Conservation (phyloP, 1,140 invertebrate genomes). For the Dreissena rostriformis region DNA sequence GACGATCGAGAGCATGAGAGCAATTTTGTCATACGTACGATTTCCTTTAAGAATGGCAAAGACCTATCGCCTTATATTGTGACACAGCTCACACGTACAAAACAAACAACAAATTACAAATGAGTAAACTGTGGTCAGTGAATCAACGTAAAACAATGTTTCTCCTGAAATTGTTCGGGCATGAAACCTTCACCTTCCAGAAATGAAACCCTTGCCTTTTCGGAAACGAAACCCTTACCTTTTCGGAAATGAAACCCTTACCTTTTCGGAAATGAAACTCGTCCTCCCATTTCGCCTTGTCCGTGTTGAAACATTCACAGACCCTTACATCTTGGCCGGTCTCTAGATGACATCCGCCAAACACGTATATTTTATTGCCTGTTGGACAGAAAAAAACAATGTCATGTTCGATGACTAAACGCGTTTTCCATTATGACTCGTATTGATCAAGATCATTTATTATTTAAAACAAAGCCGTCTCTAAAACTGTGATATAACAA, state of each 20-base stretch:
- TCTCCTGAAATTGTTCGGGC: not conserved
- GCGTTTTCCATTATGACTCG: too few relatives aligned
- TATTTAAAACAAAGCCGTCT: too few relatives aligned
- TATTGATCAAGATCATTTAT: too few relatives aligned
- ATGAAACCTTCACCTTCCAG: not conserved
- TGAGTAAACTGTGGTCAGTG: not conserved
- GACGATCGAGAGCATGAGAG: too few relatives aligned
- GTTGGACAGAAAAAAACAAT: not conserved
- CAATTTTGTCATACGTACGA: too few relatives aligned
- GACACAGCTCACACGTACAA: too few relatives aligned
- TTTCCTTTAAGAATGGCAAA: too few relatives aligned
- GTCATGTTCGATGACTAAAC: too few relatives aligned
- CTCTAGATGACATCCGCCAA: conserved; percentile 52
- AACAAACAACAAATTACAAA: not conserved
- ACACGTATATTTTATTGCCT: conserved; percentile 54
- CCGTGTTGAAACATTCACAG: conserved; percentile 48
- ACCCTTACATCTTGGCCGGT: conserved; percentile 51
- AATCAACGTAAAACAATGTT: not conserved
- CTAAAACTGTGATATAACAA: too few relatives aligned
- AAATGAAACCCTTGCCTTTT: not conserved
- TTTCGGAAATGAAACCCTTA: not conserved
- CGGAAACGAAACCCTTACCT: too few relatives aligned
- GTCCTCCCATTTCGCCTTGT: conserved; percentile 47
- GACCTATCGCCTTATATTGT: too few relatives aligned
- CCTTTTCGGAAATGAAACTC: conserved; percentile 57